Base-by-base conservation (phyloP, 2,888 invertebrate species). In the Sericinus montela region DNA sequence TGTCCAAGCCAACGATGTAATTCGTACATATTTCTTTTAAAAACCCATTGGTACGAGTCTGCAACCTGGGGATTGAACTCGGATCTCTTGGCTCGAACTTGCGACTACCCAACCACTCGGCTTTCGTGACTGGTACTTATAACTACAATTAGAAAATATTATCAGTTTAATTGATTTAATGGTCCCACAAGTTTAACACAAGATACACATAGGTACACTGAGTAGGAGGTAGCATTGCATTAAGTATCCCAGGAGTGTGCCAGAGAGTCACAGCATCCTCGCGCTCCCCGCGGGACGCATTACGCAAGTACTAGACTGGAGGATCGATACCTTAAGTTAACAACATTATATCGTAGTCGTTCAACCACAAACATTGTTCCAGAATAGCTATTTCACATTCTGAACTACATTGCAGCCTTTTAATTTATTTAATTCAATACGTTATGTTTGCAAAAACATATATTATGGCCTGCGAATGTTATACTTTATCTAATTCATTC, bases 291-390 rank as follows among this genome's bases (percentile, higher is more conserved):
- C 56, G 84, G 82, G 87, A 82, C 79, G 74, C 86, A 86, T 87
- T 86, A 85, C 75, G 77, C 77, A 75, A 83, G 80, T 78, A 81
- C 84, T 82, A 79, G 76, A 80, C 76, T 69, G 66, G 68, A 67
- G 70, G 84, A 87, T 87, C 86, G 80, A 86, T 87, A 85, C 75
- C 64, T 65, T 65, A 69, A 68, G 65, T 72, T 68, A 71, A 80
- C 77, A 73, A 72, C 74, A 77, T 78, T 75, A 75, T 73, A 70
- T 65, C 71, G 72, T 25, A 51, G 32, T 60, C 64, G 67, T 69
- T 72, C 70, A 67, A 68, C 59, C 58, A 59, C 63, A 69, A 72
- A 70, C 69, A 66, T 64, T 65, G 65, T 65, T 61, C 57, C 63
- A 59, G 51, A 51, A 56, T 57, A 53, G 45, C 54, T 51, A 23